phyloP scores from a whole-genome alignment of 37 sponge, comb jelly and placozoan species.

The Amphimedon queenslandica region DNA sequence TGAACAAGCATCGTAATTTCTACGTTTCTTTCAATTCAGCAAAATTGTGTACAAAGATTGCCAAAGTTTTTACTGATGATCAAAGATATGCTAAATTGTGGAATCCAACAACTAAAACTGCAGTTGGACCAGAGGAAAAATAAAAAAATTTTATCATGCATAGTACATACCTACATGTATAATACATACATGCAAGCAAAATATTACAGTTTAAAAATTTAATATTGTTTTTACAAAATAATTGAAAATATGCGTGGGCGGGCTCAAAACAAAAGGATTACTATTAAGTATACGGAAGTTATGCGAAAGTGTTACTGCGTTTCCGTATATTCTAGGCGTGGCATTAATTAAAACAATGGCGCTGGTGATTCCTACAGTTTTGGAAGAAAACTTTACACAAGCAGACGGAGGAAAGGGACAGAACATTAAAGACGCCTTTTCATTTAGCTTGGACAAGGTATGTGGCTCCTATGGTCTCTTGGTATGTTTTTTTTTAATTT shows the following conservation, averaged over 20 bases:
- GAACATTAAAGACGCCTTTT: background rate
- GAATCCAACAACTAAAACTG: background rate
- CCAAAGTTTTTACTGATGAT: background rate
- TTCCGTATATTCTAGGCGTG: no score
- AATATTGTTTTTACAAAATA: no score
- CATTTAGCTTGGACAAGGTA: background rate
- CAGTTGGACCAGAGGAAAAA: background rate
- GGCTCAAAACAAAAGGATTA: no score
- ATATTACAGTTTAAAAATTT: no score
- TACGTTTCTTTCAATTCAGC: background rate
- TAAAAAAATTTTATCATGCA: no score
- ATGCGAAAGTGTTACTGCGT: no score
- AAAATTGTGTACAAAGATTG: background rate
- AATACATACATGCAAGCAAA: no score
- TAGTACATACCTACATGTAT: no score
- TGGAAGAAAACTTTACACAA: slow-evolving; percentile 45
- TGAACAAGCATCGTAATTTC: background rate
- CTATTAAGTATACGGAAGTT: no score
- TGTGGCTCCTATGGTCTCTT: background rate
- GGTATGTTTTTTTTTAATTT: background rate
- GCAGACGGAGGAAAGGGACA: background rate
- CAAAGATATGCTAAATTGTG: background rate
- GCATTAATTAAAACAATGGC: no score
- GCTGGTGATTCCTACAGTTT: slow-evolving; percentile 34
- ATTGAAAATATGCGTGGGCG: no score